Percentiles rank a stretch among this genome's conserved stretches.
These are phyloP conservation scores for Dendrocincla tyrannina DNA, from an alignment of 2,797 vertebrate species.

Conservation along the genomic window DNA sequence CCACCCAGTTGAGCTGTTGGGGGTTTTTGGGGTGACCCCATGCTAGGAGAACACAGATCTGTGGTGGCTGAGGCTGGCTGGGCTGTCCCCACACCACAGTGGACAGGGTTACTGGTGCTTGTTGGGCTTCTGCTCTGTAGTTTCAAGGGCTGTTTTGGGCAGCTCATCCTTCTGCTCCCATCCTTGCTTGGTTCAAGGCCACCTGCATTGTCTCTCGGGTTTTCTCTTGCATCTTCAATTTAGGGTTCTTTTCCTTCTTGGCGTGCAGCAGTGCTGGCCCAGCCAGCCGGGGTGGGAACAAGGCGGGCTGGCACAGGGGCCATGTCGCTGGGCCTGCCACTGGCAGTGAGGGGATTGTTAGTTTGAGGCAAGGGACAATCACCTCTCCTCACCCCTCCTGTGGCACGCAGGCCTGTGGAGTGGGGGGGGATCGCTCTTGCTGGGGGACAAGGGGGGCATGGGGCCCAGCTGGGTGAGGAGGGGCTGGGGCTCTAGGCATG, in stretches of 20 bases:
- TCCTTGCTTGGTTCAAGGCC: not conserved
- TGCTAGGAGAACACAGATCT: not conserved
- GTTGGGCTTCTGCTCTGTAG: not conserved
- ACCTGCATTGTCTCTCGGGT: not conserved
- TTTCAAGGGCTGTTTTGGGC: not conserved
- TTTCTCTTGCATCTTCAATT: not conserved
- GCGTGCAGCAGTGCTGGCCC: not conserved
- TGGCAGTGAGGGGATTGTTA: not conserved
- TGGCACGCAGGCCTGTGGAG: not conserved
- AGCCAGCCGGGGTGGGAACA: not conserved
- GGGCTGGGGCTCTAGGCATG: not conserved
- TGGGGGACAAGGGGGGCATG: fast-evolving
- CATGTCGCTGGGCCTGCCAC: fast-evolving
- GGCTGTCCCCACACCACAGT: not conserved
- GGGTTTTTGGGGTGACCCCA: not conserved
- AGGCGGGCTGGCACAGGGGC: not conserved
- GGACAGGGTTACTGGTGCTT: not conserved
- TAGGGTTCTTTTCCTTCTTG: not conserved
- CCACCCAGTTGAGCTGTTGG: not conserved
- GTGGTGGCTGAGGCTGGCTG: not conserved
- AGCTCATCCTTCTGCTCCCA: not conserved
- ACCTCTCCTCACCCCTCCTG: not conserved
- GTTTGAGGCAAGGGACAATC: not conserved
- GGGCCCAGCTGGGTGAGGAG: not conserved
- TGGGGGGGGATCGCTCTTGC: not conserved